Conservation (phyloP, 2,797 vertebrate genomes). For the Enteromius viviparus region DNA sequence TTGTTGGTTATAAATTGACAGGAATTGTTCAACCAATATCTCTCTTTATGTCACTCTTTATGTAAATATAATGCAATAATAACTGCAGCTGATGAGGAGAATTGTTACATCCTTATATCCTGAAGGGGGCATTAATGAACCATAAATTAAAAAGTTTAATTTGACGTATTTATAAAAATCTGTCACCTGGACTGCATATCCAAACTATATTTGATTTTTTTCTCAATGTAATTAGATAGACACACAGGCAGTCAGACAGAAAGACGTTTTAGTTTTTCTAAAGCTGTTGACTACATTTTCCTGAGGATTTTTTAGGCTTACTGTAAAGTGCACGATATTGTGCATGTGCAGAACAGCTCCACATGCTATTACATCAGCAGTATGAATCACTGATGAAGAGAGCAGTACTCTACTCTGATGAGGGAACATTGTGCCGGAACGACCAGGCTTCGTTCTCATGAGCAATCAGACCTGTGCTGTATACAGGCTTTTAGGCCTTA, state of each 20-base stretch:
- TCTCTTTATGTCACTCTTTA: neutral
- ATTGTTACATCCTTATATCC: neutral
- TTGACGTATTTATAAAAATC: neutral
- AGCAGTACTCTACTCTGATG: constrained; percentile 20
- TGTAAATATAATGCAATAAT: neutral
- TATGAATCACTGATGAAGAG: constrained; percentile 7
- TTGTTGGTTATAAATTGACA: neutral
- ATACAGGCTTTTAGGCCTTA: constrained; percentile 1
- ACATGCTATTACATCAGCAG: neutral
- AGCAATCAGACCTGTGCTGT: constrained; percentile 11
- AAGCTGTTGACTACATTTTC: neutral
- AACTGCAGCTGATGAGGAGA: neutral
- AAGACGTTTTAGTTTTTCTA: neutral
- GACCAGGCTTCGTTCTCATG: neutral
- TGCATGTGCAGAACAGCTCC: neutral
- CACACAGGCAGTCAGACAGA: neutral
- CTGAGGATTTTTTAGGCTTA: neutral
- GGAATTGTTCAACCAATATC: neutral
- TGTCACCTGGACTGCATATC: neutral
- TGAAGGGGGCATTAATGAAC: constrained; percentile 27
- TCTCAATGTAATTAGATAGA: neutral
- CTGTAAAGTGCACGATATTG: neutral
- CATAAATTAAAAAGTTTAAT: neutral
- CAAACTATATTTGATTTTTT: neutral
- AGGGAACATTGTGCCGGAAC: constrained; percentile 31